Evolutionary conservation across 2,113 vertebrate species (phyloP), one percentile per base, ranked within the genome.

Genomic region (Phalacrocorax aristotelis): DNA sequence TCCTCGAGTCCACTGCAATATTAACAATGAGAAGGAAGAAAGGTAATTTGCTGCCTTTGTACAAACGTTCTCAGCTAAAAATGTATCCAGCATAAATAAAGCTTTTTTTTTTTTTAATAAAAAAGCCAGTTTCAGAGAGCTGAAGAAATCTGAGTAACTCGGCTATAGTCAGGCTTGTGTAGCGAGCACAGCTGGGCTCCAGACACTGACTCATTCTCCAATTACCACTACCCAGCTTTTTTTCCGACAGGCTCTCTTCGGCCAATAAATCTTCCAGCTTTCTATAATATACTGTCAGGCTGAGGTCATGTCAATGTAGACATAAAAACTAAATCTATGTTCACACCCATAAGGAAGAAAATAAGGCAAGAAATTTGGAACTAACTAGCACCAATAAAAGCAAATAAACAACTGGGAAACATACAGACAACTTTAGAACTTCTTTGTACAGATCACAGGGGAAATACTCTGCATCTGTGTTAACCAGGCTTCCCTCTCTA

Each of bases 151-250:
- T 77, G 81, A 27, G 83, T 91, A 82, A 64, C 36, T 90, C 40
- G 18, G 65, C 92, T 90, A n/a, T 81, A 65, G 38, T 88, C 70
- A 83, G 81, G 68, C 91, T 77, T 96, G 26, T 94, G 60, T 68
- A 86, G 87, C 64, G 77, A 90, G 87, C 88, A 75, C 81, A 93
- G 91, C 91, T 97, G 96, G 91, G 97, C 95, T 92, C 92, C 87
- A 97, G 97, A 96, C 95, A 97, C 76, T 97, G 97, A 98, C 92
- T 97, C 97, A 96, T 84, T 96, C 97, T 95, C 83, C 93, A 83
- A 34, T 95, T 96, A 94, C 23, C 40, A 94, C 61, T 80, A 62
- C 21, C 46, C 51, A 83, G 64, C 58, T 81, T 92, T 83, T 93
- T 92, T 91, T 91, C 90, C 76, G 79, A 7, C 36, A 84, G 65